Percentiles rank a stretch among this genome's conserved stretches.
Evolutionary conservation across 2,888 invertebrate species (phyloP).

Genomic region (Andrena praecox): DNA sequence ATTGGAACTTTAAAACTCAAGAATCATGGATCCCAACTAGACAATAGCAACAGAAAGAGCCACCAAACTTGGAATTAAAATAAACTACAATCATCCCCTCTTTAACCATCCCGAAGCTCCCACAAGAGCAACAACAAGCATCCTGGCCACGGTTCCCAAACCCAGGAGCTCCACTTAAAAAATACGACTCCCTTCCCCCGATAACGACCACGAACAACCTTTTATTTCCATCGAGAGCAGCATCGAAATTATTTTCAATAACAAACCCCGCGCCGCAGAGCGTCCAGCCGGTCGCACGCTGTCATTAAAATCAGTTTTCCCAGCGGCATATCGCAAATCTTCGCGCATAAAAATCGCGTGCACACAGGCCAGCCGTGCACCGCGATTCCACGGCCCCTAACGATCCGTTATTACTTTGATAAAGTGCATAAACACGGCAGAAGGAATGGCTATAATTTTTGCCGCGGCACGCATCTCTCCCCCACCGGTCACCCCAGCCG

Average conservation of each 20-base stretch:
- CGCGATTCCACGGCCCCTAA: constrained; percentile 39
- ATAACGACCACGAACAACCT: neutral
- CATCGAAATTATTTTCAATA: constrained; percentile 33
- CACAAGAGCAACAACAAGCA: no score
- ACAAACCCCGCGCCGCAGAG: constrained; percentile 26
- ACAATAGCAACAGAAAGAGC: no score
- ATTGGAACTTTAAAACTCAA: no score
- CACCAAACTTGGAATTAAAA: no score
- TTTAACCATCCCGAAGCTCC: no score
- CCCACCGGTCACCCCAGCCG: neutral
- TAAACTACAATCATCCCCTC: no score
- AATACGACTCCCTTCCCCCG: neutral
- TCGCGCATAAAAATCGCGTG: constrained; percentile 46
- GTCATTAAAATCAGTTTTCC: constrained; percentile 51
- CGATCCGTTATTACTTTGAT: constrained; percentile 57
- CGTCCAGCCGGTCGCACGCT: neutral
- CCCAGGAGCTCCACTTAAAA: neutral
- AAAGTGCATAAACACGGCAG: constrained; percentile 41
- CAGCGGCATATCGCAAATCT: constrained; percentile 35
- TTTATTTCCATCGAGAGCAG: constrained; percentile 9
- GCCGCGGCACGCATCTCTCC: constrained; percentile 13
- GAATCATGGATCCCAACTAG: no score
- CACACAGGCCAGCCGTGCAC: neutral
- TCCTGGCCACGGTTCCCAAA: no score
- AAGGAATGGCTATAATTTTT: constrained; percentile 35